Conservation (phyloP, 92 coral and sea anemone species). For the Palythoa heliodiscus region DNA sequence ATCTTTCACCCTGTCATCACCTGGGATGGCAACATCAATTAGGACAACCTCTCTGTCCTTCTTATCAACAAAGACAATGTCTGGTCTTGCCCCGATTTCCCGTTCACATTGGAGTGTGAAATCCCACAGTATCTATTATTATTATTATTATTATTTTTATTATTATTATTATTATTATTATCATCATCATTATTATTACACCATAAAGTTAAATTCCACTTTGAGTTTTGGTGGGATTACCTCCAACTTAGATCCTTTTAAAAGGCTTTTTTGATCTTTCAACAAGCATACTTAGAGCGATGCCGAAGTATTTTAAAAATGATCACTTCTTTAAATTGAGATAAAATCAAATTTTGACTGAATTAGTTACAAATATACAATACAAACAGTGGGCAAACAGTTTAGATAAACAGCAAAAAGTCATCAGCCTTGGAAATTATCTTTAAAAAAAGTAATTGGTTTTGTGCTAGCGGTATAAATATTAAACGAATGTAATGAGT, state of each 20-base stretch:
- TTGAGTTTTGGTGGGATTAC: not conserved
- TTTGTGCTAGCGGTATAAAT: not conserved
- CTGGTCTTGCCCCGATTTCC: too few relatives aligned
- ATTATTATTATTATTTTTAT: too few relatives aligned
- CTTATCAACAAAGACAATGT: too few relatives aligned
- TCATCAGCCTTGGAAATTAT: not conserved
- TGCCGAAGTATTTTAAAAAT: not conserved
- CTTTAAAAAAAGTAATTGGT: not conserved
- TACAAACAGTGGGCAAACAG: not conserved
- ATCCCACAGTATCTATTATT: too few relatives aligned
- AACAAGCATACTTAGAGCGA: not conserved
- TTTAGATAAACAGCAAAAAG: too few relatives aligned
- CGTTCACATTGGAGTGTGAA: too few relatives aligned
- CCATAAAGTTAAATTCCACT: not conserved
- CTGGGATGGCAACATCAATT: too few relatives aligned
- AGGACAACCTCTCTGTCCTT: too few relatives aligned
- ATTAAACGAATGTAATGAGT: not conserved
- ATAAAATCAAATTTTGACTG: not conserved
- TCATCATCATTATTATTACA: too few relatives aligned
- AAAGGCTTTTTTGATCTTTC: not conserved
- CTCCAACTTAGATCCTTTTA: not conserved
- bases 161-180: too few relatives aligned
- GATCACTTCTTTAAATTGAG: not conserved
- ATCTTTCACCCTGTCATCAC: too few relatives aligned
- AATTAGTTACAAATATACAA: not conserved